Evolutionary conservation across 2,113 vertebrate genomes (phyloP).

Genomic region (Mesoclemmys tuberculata): DNA sequence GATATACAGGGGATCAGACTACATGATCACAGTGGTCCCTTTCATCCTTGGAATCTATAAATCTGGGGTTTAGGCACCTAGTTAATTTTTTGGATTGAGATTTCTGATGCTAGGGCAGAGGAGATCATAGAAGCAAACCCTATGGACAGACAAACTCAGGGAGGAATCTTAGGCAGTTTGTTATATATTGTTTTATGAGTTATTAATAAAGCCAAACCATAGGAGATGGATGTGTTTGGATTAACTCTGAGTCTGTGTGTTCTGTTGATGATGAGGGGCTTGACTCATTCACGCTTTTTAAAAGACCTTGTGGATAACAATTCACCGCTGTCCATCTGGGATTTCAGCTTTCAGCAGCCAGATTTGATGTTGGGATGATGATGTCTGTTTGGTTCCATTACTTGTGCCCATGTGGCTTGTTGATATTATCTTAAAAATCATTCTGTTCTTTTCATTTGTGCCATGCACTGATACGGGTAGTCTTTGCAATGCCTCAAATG

Average conservation of each 20-base stretch:
- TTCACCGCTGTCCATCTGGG: background rate
- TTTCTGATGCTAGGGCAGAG: background rate
- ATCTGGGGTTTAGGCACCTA: background rate
- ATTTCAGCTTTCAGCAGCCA: background rate
- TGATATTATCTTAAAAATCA: background rate
- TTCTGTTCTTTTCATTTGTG: background rate
- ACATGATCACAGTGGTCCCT: background rate
- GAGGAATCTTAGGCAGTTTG: background rate
- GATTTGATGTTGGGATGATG: background rate
- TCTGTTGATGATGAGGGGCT: background rate
- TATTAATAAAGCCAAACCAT: background rate
- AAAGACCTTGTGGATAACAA: background rate
- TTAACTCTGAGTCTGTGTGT: background rate
- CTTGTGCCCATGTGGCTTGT: background rate
- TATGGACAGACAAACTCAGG: background rate
- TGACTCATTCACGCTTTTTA: background rate
- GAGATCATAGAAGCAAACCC: background rate
- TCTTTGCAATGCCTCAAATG: background rate
- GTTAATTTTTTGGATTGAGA: background rate
- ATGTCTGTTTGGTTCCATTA: background rate
- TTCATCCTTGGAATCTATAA: background rate
- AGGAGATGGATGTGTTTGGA: background rate
- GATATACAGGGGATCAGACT: background rate
- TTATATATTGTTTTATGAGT: background rate
- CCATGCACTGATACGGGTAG: background rate